Conservation (phyloP, 2,888 invertebrate genomes). For the Entomobrya proxima region DNA sequence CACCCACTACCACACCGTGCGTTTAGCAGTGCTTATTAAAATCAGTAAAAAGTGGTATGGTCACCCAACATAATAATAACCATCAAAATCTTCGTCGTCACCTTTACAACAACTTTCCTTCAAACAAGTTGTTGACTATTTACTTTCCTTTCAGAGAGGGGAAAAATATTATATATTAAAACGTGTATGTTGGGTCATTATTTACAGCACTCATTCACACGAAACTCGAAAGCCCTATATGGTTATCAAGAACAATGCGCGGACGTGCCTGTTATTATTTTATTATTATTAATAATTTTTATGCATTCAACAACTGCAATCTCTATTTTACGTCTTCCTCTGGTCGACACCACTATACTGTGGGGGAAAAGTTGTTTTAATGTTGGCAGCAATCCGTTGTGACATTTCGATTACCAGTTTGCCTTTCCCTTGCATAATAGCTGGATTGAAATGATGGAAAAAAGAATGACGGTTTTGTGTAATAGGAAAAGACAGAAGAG, state of each 20-base stretch:
- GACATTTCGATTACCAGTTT: conserved; percentile 17
- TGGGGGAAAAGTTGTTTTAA: neutral
- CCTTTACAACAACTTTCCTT: conserved; percentile 10
- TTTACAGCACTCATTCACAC: conserved; percentile 18
- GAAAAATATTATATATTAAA: conserved; percentile 9
- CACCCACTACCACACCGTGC: conserved; percentile 8
- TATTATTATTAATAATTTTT: too few relatives aligned
- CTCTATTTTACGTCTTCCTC: neutral
- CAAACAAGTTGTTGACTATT: neutral
- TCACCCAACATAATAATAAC: neutral
- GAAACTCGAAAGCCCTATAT: too few relatives aligned
- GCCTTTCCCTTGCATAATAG: neutral
- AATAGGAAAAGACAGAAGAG: neutral
- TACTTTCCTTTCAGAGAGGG: neutral
- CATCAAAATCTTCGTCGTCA: neutral
- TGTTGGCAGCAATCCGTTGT: neutral
- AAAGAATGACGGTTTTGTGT: neutral
- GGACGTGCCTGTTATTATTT: too few relatives aligned
- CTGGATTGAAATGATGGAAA: neutral
- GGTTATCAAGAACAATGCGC: too few relatives aligned
- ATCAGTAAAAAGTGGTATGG: conserved; percentile 18
- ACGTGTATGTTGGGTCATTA: neutral
- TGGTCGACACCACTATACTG: neutral
- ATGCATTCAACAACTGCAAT: neutral
- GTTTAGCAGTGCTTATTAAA: conserved; percentile 18